Percentiles rank a stretch among this genome's conserved stretches.
Conservation (phyloP, 2,797 vertebrate species). For the Cossypha niveicapilla region DNA sequence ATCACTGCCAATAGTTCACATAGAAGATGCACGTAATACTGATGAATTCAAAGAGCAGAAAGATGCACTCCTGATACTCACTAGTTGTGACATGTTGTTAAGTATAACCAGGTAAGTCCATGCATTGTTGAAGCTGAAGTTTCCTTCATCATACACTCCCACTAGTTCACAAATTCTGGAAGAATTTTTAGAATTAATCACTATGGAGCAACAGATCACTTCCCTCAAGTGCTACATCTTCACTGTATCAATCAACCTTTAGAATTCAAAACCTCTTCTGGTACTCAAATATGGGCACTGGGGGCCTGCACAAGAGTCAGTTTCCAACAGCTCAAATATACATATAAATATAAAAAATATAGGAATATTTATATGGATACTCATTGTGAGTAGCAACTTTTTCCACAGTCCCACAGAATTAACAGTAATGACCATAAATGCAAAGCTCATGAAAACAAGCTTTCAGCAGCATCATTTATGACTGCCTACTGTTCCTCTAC, state of each 20-base stretch:
- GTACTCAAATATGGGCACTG: background rate
- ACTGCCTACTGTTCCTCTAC: background rate
- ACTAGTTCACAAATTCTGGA: slow-evolving; percentile 90
- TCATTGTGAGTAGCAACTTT: background rate
- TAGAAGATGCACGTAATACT: fast-evolving
- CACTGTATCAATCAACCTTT: background rate
- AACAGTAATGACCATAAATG: background rate
- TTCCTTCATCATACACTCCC: slow-evolving; percentile 92
- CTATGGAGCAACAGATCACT: background rate
- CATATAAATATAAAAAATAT: background rate
- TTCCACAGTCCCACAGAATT: background rate
- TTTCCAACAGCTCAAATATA: background rate
- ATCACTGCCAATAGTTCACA: background rate
- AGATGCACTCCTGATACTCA: slow-evolving; percentile 69
- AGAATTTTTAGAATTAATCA: slow-evolving; percentile 29
- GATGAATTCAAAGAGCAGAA: background rate
- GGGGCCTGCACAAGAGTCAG: background rate
- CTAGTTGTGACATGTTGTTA: slow-evolving; percentile 96
- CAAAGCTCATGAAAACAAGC: background rate
- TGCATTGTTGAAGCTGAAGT: slow-evolving; percentile 92
- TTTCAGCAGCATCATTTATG: background rate
- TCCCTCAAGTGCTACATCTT: background rate
- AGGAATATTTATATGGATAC: background rate
- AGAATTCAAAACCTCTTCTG: background rate
- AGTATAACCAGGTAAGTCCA: slow-evolving; percentile 98